Evolutionary conservation across 2,113 vertebrate genomes (phyloP).

Genomic region (Neogale vison): DNA sequence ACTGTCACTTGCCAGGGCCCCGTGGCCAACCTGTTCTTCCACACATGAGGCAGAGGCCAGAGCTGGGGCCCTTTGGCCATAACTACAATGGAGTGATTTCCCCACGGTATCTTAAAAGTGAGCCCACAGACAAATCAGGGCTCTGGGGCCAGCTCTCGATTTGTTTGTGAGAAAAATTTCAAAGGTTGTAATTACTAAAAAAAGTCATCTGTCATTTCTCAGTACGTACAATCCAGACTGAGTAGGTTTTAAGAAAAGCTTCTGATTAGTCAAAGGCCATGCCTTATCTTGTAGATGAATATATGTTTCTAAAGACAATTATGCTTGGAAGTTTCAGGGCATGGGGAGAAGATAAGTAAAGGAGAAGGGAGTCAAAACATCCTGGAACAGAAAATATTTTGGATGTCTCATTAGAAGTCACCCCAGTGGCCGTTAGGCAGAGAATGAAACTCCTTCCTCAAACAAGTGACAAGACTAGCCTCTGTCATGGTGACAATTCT

Average conservation of each 20-base stretch:
- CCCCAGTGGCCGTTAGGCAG: not conserved
- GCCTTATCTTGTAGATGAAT: not conserved
- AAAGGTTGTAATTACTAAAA: not conserved
- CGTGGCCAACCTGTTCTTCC: rapidly evolving
- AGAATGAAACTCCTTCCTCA: not conserved
- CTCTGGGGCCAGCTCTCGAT: not conserved
- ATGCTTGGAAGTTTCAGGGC: not conserved
- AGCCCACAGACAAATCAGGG: not conserved
- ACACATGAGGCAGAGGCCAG: not conserved
- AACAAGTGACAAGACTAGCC: not conserved
- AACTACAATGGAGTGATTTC: not conserved
- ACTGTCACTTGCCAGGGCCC: rapidly evolving
- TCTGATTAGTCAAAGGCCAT: not conserved
- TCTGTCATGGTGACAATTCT: not conserved
- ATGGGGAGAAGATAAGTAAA: not conserved
- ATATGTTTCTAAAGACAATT: not conserved
- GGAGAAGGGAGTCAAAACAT: not conserved
- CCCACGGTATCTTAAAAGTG: not conserved
- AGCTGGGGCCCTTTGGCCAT: rapidly evolving
- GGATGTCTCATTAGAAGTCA: not conserved
- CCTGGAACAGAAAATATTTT: not conserved
- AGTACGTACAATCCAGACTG: not conserved
- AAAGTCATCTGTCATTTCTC: not conserved
- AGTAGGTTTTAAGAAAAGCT: not conserved
- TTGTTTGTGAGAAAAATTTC: not conserved